Conservation (phyloP, 1,140 invertebrate genomes). For the Caenorhabditis tropicalis region DNA sequence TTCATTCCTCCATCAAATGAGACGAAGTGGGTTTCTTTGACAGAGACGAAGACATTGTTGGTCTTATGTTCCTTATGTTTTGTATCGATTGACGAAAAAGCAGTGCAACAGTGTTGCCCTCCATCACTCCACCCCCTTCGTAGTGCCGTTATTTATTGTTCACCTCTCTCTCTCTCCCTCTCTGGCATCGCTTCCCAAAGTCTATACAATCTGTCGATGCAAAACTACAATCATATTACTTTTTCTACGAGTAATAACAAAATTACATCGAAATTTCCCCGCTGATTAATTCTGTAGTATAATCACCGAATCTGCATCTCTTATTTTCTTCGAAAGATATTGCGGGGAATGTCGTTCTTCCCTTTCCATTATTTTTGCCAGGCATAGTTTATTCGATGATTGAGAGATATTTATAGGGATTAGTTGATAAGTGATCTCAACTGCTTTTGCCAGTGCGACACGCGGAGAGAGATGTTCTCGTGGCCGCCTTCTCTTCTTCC, state of each 20-base stretch:
- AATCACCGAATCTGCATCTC: too few species aligned
- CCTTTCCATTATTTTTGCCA: background rate
- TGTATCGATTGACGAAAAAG: background rate
- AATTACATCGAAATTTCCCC: too few species aligned
- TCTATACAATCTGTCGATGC: background rate
- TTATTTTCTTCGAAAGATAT: too few species aligned
- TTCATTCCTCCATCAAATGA: conserved; percentile 24
- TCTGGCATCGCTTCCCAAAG: background rate
- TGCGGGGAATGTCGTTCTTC: background rate
- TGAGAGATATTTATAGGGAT: background rate
- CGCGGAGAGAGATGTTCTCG: background rate
- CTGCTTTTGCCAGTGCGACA: background rate
- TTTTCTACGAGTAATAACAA: too few species aligned
- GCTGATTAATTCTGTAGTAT: too few species aligned
- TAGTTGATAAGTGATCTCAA: background rate
- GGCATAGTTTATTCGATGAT: background rate
- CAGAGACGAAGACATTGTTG: background rate
- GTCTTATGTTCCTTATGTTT: conserved; percentile 27
- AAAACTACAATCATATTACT: too few species aligned
- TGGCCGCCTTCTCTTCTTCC: background rate
- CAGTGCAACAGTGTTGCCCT: conserved; percentile 6
- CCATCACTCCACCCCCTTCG: background rate
- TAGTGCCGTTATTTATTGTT: background rate
- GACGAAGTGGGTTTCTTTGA: conserved; percentile 11
- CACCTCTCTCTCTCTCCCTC: too few species aligned